These are phyloP conservation scores for Cliona cf. orientalis DNA, from an alignment of 37 sponge, comb jelly and placozoan species.

Conservation along the genomic window DNA sequence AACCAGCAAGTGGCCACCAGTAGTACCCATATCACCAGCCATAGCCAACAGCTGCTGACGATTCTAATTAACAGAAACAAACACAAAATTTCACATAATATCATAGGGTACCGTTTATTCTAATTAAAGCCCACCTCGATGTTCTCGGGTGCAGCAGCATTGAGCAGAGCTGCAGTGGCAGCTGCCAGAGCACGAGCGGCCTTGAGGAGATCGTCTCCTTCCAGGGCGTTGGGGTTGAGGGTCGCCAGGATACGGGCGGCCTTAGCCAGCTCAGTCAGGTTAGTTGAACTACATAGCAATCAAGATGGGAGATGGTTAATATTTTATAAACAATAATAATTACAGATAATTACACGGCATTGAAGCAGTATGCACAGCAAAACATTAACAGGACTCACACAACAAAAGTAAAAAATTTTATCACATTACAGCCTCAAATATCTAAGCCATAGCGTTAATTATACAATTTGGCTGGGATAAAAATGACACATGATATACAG, in stretches of 20 bases:
- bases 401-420: too few species aligned
- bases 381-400: too few species aligned
- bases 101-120: neutral
- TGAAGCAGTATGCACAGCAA: too few species aligned
- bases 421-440: too few species aligned
- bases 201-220: conserved; percentile 83
- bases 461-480: neutral
- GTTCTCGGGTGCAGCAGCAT: conserved; percentile 84
- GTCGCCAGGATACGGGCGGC: conserved; percentile 87
- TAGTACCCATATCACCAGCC: conserved; percentile 84
- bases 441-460: too few species aligned
- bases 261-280: conserved; percentile 94
- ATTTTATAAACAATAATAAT: neutral
- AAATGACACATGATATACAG: neutral
- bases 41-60: conserved; percentile 73
- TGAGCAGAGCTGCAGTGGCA: conserved; percentile 91
- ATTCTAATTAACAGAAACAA: conserved; percentile 33
- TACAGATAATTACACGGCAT: neutral
- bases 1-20: conserved; percentile 73
- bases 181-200: conserved; percentile 92
- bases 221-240: conserved; percentile 57
- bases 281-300: conserved; percentile 72
- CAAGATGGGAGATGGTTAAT: neutral
- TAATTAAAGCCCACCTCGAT: conserved; percentile 39
- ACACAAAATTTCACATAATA: neutral